Conservation (phyloP, 2,888 invertebrate genomes). For the Rhamnusium bicolor region DNA sequence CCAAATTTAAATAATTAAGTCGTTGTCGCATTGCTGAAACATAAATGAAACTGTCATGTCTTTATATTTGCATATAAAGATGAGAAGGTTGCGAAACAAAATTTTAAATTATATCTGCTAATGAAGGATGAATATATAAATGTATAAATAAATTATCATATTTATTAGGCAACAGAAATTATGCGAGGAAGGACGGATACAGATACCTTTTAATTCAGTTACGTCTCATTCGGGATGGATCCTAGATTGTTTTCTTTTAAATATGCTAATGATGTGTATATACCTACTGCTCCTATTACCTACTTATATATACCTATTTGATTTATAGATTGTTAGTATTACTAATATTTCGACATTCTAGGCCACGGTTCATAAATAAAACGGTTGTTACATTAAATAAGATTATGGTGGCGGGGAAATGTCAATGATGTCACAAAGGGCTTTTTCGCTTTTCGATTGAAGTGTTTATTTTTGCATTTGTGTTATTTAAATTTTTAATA, state of each 20-base stretch:
- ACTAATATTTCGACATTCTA: no score
- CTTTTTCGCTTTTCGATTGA: no score
- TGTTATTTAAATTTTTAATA: no score
- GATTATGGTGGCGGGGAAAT: no score
- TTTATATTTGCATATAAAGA: background rate
- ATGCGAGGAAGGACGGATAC: background rate
- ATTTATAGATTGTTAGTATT: no score
- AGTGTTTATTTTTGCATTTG: no score
- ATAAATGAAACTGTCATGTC: slow-evolving; percentile 5
- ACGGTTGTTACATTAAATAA: no score
- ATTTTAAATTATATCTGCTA: slow-evolving; percentile 10
- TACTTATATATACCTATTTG: no score
- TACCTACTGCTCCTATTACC: no score
- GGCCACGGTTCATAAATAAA: no score
- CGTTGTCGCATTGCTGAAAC: slow-evolving; percentile 1
- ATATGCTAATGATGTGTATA: background rate
- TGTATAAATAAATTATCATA: slow-evolving; percentile 23
- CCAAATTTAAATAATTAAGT: slow-evolving; percentile 22
- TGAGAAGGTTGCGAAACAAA: background rate
- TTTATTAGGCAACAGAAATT: background rate
- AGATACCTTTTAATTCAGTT: slow-evolving; percentile 11
- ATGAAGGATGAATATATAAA: slow-evolving; percentile 16
- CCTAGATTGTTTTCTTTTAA: background rate
- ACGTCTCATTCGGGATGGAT: background rate
- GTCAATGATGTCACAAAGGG: no score